Base-by-base conservation (phyloP, 2,888 invertebrate genomes). In the Zygothrica quintamaculata region DNA sequence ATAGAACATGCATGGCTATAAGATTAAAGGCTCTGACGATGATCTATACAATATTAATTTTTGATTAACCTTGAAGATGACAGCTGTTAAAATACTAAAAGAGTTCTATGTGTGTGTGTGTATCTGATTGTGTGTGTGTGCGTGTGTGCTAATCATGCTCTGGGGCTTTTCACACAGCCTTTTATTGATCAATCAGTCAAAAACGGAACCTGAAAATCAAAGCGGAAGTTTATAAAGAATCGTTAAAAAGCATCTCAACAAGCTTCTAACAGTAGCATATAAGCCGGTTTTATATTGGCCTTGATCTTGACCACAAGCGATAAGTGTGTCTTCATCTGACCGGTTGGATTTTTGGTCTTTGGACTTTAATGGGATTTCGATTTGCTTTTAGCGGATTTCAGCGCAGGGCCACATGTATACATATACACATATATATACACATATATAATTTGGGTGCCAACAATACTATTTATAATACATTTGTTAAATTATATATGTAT, bases 261-360 rank as follows among this genome's bases (percentile, higher is more conserved):
- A 47, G 42, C 43, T 57, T 48, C 44, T 33, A 77, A 84, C 78
- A 59, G 84, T 73, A 77, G 64, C 60, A 48, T 66, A 66, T 71
- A 62, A 81, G 77, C 78, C 77, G 74, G 75, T 86, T 82, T 53
- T 36, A 26, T 44, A 47, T 62, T 58, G 74, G 34, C 87, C 88
- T 77, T 88, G 88, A 88, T 88, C 87, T 87, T 87, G 88, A 87
- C 88, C 88, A 88, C 74, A 75, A 74, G 42, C 52, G 31, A n/a
- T 31, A 43, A 44, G 34, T 34, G n/a, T 48, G 29, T 33, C 25
- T 18, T 16, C 31, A 11, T 16, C 31, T 15, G 40, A 12, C 15
- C 13, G 13, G 12, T 34, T 40, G 8, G 34, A 3, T 18, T 7
- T 39, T 8, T 40, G 15, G 16, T n/a, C 13, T 25, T 15, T 46